These are phyloP conservation scores for Lamellibrachia columna DNA, from an alignment of 2,888 invertebrate genomes.

Conservation along the genomic window DNA sequence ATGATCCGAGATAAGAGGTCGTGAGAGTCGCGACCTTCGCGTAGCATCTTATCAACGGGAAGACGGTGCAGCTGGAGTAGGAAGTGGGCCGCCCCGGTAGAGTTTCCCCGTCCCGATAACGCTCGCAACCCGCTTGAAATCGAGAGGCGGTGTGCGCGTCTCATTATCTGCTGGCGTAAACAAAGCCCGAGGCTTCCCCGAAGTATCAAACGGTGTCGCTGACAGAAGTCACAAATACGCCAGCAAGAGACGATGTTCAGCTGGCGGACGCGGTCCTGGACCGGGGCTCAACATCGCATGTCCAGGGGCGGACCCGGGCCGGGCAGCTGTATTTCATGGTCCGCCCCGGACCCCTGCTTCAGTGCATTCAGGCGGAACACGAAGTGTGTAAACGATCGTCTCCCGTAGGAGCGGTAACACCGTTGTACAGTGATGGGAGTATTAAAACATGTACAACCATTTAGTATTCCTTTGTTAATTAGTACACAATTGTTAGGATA, in stretches of 20 bases:
- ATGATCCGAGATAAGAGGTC: slow-evolving; percentile 12
- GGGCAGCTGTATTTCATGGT: neutral
- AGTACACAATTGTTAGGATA: no score
- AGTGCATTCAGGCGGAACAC: no score
- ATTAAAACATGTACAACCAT: no score
- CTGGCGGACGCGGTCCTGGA: neutral
- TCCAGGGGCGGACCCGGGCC: neutral
- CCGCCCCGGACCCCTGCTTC: no score
- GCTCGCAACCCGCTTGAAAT: neutral
- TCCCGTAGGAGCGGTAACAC: no score
- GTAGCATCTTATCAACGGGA: slow-evolving; percentile 6
- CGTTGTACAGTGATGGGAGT: no score
- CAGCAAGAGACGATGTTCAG: neutral
- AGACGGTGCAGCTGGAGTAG: neutral
- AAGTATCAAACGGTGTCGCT: neutral
- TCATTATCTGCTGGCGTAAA: slow-evolving; percentile 10
- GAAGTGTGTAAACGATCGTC: no score
- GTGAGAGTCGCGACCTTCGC: neutral
- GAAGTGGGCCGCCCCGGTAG: neutral
- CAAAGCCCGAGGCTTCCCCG: slow-evolving; percentile 11
- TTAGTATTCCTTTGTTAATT: no score
- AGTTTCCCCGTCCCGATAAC: neutral
- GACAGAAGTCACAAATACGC: slow-evolving; percentile 4
- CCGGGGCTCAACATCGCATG: neutral
- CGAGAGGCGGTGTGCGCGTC: neutral